A percentile compares a stretch with the other conserved stretches of the same genome.
phyloP scores from a whole-genome alignment of 2,888 invertebrate species.

The Esperia sulphurella region DNA sequence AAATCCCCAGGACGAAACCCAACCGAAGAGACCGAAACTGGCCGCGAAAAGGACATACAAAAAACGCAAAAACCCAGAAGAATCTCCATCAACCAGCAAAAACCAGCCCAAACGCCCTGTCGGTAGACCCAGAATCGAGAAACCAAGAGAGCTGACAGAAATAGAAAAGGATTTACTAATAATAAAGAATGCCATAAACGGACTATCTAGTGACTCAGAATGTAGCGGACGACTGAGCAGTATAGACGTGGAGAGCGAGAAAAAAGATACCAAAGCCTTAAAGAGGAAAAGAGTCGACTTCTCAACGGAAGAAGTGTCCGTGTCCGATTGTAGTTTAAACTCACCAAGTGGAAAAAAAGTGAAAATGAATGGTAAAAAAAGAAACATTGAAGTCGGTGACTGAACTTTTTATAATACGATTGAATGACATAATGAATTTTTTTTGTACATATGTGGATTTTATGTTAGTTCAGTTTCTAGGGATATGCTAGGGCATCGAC shows the following conservation, averaged over 20 bases:
- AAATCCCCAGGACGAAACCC: slow-evolving; percentile 49
- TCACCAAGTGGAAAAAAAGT: slow-evolving; percentile 25
- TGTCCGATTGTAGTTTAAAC: neutral
- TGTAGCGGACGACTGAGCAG: slow-evolving; percentile 33
- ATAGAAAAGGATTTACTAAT: slow-evolving; percentile 67
- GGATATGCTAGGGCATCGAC: too few relatives aligned
- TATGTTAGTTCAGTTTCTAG: too few relatives aligned
- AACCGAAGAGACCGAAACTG: slow-evolving; percentile 49
- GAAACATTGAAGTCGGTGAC: neutral
- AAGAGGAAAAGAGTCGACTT: slow-evolving; percentile 48
- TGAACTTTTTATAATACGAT: neutral
- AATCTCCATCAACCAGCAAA: slow-evolving; percentile 36
- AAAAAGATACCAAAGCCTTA: slow-evolving; percentile 28
- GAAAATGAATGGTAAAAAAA: slow-evolving; percentile 11
- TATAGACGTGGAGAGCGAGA: slow-evolving; percentile 31
- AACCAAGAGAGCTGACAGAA: slow-evolving; percentile 58
- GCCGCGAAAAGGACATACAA: slow-evolving; percentile 51
- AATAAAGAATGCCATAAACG: slow-evolving; percentile 58
- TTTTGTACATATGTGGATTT: too few relatives aligned
- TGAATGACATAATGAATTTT: too few relatives aligned
- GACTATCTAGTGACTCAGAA: slow-evolving; percentile 52
- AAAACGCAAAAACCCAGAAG: slow-evolving; percentile 48
- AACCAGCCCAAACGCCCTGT: slow-evolving; percentile 42
- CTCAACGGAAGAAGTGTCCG: slow-evolving; percentile 36
- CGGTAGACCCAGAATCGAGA: slow-evolving; percentile 36